Percentiles rank a stretch among this genome's conserved stretches.
Evolutionary conservation across 2,888 invertebrate species (phyloP).

Genomic region (Rhingia rostrata): DNA sequence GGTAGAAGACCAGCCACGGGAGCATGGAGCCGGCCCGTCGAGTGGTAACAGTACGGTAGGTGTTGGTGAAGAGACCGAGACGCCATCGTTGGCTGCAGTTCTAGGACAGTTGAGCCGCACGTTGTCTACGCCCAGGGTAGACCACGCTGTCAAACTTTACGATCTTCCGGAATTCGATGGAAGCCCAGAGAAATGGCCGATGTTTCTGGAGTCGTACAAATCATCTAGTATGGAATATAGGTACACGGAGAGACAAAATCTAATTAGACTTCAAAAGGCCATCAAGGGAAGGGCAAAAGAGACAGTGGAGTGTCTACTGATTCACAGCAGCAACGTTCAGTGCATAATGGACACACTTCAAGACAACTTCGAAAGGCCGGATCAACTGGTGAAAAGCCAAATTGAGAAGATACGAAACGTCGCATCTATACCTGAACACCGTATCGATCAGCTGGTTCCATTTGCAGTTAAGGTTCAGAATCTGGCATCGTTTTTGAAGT

Average conservation of each 20-base stretch:
- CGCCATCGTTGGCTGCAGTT: neutral
- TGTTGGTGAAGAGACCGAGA: neutral
- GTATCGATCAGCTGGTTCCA: neutral
- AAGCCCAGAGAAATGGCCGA: conserved; percentile 17
- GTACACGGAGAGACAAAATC: conserved; percentile 27
- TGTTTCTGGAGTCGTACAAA: conserved; percentile 10
- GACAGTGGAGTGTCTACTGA: conserved; percentile 51
- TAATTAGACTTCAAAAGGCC: conserved; percentile 31
- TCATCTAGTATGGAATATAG: conserved; percentile 8
- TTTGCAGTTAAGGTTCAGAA: no score
- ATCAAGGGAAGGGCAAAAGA: conserved; percentile 45
- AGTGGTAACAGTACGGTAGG: neutral
- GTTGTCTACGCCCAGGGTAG: neutral
- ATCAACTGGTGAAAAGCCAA: conserved; percentile 12
- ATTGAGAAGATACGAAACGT: neutral
- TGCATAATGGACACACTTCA: neutral
- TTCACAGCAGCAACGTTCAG: neutral
- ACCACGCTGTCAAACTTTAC: conserved; percentile 1
- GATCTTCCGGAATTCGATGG: conserved; percentile 20
- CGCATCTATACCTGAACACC: no score
- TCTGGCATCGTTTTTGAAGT: no score
- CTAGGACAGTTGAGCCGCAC: conserved; percentile 4
- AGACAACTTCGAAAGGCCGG: conserved; percentile 14
- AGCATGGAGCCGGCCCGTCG: neutral
- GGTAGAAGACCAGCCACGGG: neutral